Percentiles rank a stretch among this genome's conserved stretches.
These are phyloP conservation scores for Mus spicilegus DNA, from an alignment of 2,113 vertebrate species.

Conservation along the genomic window DNA sequence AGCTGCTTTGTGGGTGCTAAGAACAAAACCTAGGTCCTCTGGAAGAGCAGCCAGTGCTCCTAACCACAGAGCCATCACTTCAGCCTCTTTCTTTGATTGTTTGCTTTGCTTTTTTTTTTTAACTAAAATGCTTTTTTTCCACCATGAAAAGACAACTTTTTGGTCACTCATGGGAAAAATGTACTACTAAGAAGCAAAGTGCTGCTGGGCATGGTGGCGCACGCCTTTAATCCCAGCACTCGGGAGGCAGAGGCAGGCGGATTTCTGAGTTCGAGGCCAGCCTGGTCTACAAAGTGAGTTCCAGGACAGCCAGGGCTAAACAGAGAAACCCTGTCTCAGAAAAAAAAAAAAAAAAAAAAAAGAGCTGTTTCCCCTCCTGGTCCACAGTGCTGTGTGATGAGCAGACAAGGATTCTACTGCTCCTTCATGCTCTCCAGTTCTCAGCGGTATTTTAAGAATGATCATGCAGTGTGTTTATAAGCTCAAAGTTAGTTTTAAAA, in stretches of 20 bases:
- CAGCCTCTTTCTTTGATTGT: background rate
- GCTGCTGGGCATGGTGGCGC: background rate
- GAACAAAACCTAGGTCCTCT: background rate
- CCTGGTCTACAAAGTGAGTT: too few relatives aligned
- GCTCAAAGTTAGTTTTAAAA: conserved; percentile 21
- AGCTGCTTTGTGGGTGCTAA: background rate
- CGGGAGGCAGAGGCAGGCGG: too few relatives aligned
- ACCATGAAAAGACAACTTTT: conserved; percentile 54
- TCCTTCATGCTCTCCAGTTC: conserved; percentile 19
- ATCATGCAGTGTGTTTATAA: conserved; percentile 28
- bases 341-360: background rate
- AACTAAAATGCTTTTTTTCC: conserved; percentile 66
- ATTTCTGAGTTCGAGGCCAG: too few relatives aligned
- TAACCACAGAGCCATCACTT: background rate
- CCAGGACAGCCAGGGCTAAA: too few relatives aligned
- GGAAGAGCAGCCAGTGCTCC: background rate
- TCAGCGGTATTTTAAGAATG: conserved; percentile 19
- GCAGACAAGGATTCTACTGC: background rate
- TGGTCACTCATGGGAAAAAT: conserved; percentile 16
- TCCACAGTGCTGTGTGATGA: background rate
- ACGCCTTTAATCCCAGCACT: too few relatives aligned
- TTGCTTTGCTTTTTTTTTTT: conserved; percentile 7
- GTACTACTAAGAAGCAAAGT: conserved; percentile 52
- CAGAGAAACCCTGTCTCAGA: too few relatives aligned
- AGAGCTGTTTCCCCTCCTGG: conserved; percentile 18